phyloP scores from a whole-genome alignment of 1,140 invertebrate genomes.

The Scaptomyza graminum region DNA sequence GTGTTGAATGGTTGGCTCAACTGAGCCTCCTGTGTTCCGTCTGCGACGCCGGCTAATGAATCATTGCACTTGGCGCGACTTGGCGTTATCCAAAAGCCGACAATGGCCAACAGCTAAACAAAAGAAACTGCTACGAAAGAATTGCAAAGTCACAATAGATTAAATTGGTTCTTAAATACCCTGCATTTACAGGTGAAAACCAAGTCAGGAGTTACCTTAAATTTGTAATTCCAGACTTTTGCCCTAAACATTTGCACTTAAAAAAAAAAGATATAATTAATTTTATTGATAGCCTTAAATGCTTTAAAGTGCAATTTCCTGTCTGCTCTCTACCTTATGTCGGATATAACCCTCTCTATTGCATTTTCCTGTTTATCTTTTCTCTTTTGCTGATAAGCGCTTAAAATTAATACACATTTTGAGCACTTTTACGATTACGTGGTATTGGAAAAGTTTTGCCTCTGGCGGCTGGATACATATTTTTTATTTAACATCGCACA shows the following conservation, averaged over 20 bases:
- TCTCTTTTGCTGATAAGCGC: not conserved
- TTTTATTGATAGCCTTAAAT: not conserved
- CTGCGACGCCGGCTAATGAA: constrained; percentile 49
- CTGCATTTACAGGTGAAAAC: constrained; percentile 1
- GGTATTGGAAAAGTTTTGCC: constrained; percentile 49
- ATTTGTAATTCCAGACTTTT: no score
- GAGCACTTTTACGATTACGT: constrained; percentile 25
- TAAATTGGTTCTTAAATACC: not conserved
- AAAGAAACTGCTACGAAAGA: constrained; percentile 23
- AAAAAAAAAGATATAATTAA: no score
- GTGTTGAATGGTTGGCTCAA: constrained; percentile 46
- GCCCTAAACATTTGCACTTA: no score
- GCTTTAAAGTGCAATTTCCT: not conserved
- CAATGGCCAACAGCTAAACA: constrained; percentile 52
- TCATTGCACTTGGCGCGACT: constrained; percentile 49
- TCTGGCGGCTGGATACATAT: constrained; percentile 34
- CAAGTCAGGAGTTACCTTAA: not conserved
- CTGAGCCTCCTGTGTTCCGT: not conserved
- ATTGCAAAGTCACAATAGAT: not conserved
- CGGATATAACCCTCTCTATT: not conserved
- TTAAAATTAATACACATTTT: constrained; percentile 23
- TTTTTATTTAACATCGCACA: constrained; percentile 73
- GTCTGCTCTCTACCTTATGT: not conserved
- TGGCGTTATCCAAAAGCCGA: constrained; percentile 27
- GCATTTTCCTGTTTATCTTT: not conserved